These are phyloP conservation scores for Gryllus longicercus DNA, from an alignment of 2,888 invertebrate species.

Conservation along the genomic window DNA sequence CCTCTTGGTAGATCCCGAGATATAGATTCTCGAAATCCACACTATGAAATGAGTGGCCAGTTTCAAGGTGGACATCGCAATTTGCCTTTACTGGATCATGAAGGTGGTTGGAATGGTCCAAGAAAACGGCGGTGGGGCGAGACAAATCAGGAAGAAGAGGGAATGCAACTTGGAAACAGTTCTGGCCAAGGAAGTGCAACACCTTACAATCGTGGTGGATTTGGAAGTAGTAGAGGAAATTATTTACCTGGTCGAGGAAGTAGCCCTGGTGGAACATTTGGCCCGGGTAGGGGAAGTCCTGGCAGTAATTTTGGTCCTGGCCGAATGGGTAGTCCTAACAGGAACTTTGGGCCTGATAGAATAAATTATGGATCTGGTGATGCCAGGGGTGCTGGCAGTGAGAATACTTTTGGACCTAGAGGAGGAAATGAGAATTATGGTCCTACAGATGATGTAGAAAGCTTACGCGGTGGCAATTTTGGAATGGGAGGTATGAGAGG, in stretches of 20 bases:
- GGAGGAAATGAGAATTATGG: neutral
- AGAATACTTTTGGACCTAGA: neutral
- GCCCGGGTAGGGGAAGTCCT: neutral
- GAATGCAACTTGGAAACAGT: slow-evolving; percentile 21
- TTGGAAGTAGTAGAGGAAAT: neutral
- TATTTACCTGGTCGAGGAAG: neutral
- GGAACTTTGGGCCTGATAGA: neutral
- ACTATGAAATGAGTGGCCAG: neutral
- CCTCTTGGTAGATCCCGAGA: neutral
- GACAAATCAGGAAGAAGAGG: neutral
- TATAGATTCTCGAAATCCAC: slow-evolving; percentile 1
- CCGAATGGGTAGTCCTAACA: neutral
- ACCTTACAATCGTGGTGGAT: neutral
- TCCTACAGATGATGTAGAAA: neutral
- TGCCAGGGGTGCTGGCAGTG: neutral
- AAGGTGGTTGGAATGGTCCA: neutral
- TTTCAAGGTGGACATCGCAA: neutral
- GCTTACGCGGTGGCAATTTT: neutral
- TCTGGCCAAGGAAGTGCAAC: neutral
- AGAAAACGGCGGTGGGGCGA: slow-evolving; percentile 19
- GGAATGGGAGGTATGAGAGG: slow-evolving; percentile 3
- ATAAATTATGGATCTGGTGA: neutral
- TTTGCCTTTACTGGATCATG: slow-evolving; percentile 17
- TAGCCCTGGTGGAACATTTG: neutral
- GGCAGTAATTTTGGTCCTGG: neutral